These are phyloP conservation scores for Eulacestoma nigropectus DNA, from an alignment of 2,113 vertebrate species.

Conservation along the genomic window DNA sequence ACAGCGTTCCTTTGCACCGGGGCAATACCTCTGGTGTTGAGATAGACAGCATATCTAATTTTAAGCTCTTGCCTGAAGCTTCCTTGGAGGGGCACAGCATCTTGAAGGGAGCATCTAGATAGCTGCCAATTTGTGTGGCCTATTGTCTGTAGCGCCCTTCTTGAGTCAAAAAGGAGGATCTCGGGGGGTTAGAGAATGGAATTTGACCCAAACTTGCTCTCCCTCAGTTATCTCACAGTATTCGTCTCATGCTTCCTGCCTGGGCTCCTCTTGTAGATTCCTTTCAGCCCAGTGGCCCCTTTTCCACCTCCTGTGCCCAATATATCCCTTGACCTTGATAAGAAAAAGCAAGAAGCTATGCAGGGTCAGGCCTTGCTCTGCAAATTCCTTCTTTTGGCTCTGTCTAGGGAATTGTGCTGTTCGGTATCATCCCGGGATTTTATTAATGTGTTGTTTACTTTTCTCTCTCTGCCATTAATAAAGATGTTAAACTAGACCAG, in stretches of 20 bases:
- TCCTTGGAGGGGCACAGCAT: neutral
- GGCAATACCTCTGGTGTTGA: neutral
- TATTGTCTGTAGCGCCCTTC: rapidly evolving
- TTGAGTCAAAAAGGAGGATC: rapidly evolving
- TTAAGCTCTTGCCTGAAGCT: neutral
- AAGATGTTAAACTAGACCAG: constrained; percentile 50
- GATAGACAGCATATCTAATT: neutral
- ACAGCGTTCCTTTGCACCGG: rapidly evolving
- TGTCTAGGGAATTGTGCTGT: neutral
- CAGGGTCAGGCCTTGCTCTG: neutral
- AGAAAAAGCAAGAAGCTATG: neutral
- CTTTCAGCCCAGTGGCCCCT: neutral
- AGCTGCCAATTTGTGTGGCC: neutral
- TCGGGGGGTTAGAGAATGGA: rapidly evolving
- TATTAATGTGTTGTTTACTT: constrained; percentile 66
- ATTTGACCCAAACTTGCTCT: neutral
- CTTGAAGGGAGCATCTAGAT: neutral
- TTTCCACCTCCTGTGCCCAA: no score
- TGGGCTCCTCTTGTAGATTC: neutral
- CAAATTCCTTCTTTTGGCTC: neutral
- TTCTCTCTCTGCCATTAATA: constrained; percentile 48
- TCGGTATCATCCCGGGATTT: neutral
- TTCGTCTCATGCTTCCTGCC: neutral
- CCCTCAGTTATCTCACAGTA: neutral
- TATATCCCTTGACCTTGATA: neutral